Conservation (phyloP, 1,140 invertebrate genomes). For the Anthonomus grandis region DNA sequence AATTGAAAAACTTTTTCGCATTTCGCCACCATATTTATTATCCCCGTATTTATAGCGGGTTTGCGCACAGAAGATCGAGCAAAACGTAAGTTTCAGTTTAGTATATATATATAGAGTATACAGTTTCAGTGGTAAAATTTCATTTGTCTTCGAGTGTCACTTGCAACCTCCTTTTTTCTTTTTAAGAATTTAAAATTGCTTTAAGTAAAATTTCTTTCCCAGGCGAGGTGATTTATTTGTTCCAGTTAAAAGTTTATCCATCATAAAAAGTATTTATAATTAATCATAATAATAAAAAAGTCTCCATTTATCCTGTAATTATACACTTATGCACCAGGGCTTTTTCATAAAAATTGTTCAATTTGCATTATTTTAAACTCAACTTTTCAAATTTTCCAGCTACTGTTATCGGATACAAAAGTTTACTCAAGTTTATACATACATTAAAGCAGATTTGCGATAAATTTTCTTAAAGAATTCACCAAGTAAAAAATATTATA, state of each 20-base stretch:
- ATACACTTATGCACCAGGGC: not conserved
- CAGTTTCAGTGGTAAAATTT: not conserved
- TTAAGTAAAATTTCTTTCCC: too few species aligned
- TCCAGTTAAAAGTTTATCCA: too few species aligned
- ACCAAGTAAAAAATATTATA: too few species aligned
- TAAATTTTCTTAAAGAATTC: too few species aligned
- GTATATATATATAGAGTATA: not conserved
- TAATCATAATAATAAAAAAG: not conserved
- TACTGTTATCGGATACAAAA: too few species aligned
- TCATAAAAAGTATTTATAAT: too few species aligned
- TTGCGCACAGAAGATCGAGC: not conserved
- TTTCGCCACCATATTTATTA: slow-evolving; percentile 10
- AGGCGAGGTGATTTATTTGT: too few species aligned
- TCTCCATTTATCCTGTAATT: not conserved
- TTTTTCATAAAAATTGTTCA: too few species aligned
- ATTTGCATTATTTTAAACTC: too few species aligned
- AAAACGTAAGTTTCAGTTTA: not conserved
- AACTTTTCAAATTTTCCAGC: too few species aligned
- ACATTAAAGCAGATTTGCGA: too few species aligned
- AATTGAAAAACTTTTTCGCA: slow-evolving; percentile 9
- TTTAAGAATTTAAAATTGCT: not conserved
- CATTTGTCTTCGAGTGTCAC: not conserved
- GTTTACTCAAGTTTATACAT: too few species aligned
- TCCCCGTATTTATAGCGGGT: slow-evolving; percentile 2
- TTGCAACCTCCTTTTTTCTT: not conserved